Evolutionary conservation across 2,888 invertebrate species (phyloP).

Genomic region (Agrochola circellaris): DNA sequence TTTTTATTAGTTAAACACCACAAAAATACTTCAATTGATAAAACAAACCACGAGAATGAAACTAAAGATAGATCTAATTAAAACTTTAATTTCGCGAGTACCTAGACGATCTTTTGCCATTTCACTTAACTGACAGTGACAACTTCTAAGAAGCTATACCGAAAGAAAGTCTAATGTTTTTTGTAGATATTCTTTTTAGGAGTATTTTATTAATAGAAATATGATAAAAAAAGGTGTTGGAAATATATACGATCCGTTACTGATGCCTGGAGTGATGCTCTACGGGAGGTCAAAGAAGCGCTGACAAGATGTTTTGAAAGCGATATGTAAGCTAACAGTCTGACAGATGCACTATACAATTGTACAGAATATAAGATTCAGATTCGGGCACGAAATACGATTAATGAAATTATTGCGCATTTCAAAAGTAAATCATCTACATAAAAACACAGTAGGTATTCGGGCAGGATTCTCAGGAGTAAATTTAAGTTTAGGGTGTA

Average conservation of each 20-base stretch:
- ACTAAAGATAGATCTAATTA: neutral
- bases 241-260: conserved; percentile 30
- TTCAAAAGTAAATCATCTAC: conserved; percentile 4
- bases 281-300: conserved; percentile 53
- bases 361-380: neutral
- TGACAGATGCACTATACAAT: conserved; percentile 26
- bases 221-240: conserved; percentile 54
- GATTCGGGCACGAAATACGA: neutral
- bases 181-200: conserved; percentile 6
- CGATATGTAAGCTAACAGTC: conserved; percentile 28
- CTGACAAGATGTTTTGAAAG: conserved; percentile 59
- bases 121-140: conserved; percentile 16
- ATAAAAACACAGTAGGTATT: neutral
- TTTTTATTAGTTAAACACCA: neutral
- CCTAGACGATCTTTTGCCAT: neutral
- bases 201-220: conserved; percentile 23
- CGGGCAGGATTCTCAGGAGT: neutral
- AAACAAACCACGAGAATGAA: neutral
- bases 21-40: neutral
- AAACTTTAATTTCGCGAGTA: neutral
- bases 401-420: neutral
- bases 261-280: conserved; percentile 51
- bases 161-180: conserved; percentile 41
- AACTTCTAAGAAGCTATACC: conserved; percentile 8
- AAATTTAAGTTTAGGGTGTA: no score